Evolutionary conservation across 2,888 invertebrate genomes (phyloP).

Genomic region (Polydesmus complanatus): DNA sequence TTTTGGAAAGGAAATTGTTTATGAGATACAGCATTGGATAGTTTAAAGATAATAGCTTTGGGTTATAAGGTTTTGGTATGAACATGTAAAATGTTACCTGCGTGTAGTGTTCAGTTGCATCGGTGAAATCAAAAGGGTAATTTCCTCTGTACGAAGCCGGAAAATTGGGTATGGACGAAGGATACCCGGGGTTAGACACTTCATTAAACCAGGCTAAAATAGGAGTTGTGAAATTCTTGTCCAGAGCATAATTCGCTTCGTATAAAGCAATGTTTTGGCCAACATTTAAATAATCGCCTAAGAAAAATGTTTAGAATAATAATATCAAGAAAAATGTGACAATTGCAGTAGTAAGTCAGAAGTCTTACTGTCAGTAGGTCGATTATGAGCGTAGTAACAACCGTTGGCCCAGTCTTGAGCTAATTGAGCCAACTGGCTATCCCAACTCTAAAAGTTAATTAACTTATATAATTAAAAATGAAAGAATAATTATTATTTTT

Average conservation of each 20-base stretch:
- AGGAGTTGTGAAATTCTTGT: not conserved
- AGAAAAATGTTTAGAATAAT: not conserved
- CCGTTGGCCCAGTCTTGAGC: not conserved
- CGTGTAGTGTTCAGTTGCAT: not conserved
- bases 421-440: not conserved
- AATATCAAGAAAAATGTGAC: not conserved
- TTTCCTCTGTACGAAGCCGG: not conserved
- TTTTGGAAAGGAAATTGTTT: too few relatives aligned
- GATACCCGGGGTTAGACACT: not conserved
- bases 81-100: not conserved
- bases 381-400: not conserved
- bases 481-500: not conserved
- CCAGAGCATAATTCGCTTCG: not conserved
- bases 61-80: too few relatives aligned
- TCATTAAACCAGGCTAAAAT: not conserved
- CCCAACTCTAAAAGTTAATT: not conserved
- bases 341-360: too few relatives aligned
- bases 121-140: not conserved
- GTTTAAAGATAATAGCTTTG: too few relatives aligned
- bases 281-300: not conserved
- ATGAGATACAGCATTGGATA: too few relatives aligned
- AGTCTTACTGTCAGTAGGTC: not conserved
- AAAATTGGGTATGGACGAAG: not conserved
- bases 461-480: too few relatives aligned
- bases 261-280: not conserved